These are phyloP conservation scores for Oreochromis aureus DNA, from an alignment of 2,113 vertebrate species.

Conservation along the genomic window DNA sequence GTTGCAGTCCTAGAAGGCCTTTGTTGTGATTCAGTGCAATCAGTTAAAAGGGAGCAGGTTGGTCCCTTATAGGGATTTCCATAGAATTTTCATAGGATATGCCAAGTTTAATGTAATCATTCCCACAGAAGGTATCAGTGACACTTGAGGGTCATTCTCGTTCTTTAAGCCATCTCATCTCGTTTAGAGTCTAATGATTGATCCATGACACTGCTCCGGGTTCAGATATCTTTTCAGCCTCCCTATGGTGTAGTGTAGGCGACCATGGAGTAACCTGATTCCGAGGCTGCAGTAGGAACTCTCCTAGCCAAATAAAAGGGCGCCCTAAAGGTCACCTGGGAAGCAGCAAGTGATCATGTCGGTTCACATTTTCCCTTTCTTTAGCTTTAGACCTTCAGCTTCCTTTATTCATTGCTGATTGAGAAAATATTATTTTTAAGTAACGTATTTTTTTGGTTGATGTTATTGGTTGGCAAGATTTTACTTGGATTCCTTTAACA, in stretches of 20 bases:
- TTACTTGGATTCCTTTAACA: not conserved
- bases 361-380: not conserved
- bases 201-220: not conserved
- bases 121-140: not conserved
- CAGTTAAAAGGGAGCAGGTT: constrained; percentile 17
- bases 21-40: constrained; percentile 31
- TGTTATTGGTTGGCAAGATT: not conserved
- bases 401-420: not conserved
- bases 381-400: not conserved
- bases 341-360: not conserved
- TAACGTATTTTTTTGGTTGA: not conserved
- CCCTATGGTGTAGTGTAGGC: not conserved
- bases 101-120: constrained; percentile 1
- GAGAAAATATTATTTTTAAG: not conserved
- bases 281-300: not conserved
- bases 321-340: not conserved
- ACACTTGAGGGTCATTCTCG: constrained; percentile 2
- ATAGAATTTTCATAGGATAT: not conserved
- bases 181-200: constrained; percentile 20
- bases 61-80: constrained; percentile 8
- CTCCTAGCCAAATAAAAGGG: not conserved
- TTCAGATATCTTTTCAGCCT: constrained; percentile 7
- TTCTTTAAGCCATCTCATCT: constrained; percentile 9
- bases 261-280: constrained; percentile 16
- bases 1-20: constrained; percentile 11